A percentile compares a stretch with the other conserved stretches of the same genome.
These are phyloP conservation scores for Pheosia tremula DNA, from an alignment of 2,888 invertebrate genomes.

Conservation along the genomic window DNA sequence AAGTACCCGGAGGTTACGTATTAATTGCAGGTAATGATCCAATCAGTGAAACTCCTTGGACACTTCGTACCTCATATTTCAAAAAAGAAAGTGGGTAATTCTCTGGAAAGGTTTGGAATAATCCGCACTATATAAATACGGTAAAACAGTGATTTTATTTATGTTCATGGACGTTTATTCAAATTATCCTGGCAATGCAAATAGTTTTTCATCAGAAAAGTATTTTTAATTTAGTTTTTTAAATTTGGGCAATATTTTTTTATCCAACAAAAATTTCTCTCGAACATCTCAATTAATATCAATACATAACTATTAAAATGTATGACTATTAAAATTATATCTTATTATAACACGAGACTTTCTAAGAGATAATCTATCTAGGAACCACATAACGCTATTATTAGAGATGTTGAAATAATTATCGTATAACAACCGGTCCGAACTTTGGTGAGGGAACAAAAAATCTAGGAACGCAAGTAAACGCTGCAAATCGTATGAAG, in stretches of 20 bases:
- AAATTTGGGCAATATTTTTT: too few species aligned
- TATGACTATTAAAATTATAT: background rate
- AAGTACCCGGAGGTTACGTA: background rate
- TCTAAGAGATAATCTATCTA: constrained; percentile 4
- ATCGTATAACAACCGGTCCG: constrained; percentile 16
- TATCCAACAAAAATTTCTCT: too few species aligned
- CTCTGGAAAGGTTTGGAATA: constrained; percentile 13
- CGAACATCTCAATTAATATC: too few species aligned
- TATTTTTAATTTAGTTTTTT: too few species aligned
- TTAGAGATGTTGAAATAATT: constrained; percentile 16
- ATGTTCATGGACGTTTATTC: too few species aligned
- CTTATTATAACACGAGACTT: background rate
- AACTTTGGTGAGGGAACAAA: constrained; percentile 8
- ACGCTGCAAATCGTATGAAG: constrained; percentile 12
- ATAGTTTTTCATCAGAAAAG: too few species aligned
- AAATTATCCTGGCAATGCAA: too few species aligned
- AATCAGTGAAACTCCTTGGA: background rate
- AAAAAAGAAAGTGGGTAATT: constrained; percentile 9
- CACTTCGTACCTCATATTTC: background rate
- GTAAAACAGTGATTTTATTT: too few species aligned
- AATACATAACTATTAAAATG: background rate
- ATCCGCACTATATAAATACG: background rate
- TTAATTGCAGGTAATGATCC: background rate
- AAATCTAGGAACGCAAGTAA: constrained; percentile 16
- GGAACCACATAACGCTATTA: constrained; percentile 14